Conservation (phyloP, 2,888 invertebrate species). For the Periphyllus acericola region DNA sequence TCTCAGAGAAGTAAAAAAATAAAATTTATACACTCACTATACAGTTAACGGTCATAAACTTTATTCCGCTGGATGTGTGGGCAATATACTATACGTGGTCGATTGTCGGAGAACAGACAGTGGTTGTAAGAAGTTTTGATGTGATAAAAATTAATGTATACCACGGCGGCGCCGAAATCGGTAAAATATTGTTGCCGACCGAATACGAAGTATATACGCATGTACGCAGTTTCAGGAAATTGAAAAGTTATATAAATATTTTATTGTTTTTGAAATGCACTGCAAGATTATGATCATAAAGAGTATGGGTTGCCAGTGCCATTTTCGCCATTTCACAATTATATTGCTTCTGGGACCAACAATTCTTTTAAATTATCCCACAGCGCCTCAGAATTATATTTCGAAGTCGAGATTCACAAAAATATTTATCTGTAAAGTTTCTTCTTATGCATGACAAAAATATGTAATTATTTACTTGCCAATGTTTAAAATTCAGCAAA, state of each 20-base stretch:
- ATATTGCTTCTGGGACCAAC: neutral
- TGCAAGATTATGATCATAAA: slow-evolving; percentile 19
- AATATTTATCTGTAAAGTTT: neutral
- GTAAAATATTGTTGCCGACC: slow-evolving; percentile 32
- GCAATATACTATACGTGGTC: neutral
- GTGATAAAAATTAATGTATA: slow-evolving; percentile 52
- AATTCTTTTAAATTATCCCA: neutral
- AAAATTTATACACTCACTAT: neutral
- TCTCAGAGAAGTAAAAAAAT: neutral
- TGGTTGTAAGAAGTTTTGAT: slow-evolving; percentile 18
- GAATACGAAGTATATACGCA: slow-evolving; percentile 6
- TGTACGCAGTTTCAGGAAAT: slow-evolving; percentile 11
- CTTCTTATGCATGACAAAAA: neutral
- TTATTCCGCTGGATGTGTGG: neutral
- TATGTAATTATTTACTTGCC: no score
- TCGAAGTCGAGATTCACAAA: neutral
- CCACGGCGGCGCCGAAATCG: slow-evolving; percentile 19
- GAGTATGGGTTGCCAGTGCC: neutral
- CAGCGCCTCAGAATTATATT: neutral
- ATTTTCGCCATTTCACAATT: neutral
- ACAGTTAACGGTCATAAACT: slow-evolving; percentile 36
- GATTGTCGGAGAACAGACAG: neutral
- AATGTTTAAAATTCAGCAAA: no score
- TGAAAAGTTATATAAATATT: slow-evolving; percentile 55
- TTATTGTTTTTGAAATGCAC: slow-evolving; percentile 43